phyloP scores from a whole-genome alignment of 2,113 vertebrate genomes.

The Mesocricetus auratus region DNA sequence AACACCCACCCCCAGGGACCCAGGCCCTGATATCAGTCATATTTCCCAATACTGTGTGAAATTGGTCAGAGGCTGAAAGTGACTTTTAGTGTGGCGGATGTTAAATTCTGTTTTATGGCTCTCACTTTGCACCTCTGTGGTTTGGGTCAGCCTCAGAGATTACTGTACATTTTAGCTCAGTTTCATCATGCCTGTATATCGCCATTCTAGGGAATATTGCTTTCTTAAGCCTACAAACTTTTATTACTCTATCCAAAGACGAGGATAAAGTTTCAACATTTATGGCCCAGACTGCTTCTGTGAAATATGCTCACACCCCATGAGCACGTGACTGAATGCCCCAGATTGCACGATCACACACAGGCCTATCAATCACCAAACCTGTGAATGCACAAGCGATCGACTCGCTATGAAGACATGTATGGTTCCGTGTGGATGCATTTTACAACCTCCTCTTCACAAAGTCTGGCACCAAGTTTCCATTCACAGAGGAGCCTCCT shows the following conservation, averaged over 20 bases:
- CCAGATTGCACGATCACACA: neutral
- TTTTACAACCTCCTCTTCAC: slow-evolving; percentile 39
- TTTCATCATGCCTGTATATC: slow-evolving; percentile 80
- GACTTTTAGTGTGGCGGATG: slow-evolving; percentile 75
- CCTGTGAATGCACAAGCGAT: slow-evolving; percentile 45
- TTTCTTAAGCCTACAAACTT: slow-evolving; percentile 84
- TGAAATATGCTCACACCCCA: slow-evolving; percentile 56
- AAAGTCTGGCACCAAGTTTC: neutral
- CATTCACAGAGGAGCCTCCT: neutral
- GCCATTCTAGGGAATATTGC: slow-evolving; percentile 78
- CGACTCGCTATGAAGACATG: neutral
- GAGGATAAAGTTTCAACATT: slow-evolving; percentile 81
- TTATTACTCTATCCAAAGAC: slow-evolving; percentile 81
- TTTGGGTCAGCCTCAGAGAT: slow-evolving; percentile 78
- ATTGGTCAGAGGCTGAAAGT: slow-evolving; percentile 77
- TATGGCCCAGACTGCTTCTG: slow-evolving; percentile 67
- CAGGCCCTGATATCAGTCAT: slow-evolving; percentile 71
- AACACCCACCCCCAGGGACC: slow-evolving; percentile 54
- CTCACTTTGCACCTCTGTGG: slow-evolving; percentile 75
- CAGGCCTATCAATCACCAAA: slow-evolving; percentile 37
- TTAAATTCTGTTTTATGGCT: slow-evolving; percentile 78
- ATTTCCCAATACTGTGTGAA: slow-evolving; percentile 80
- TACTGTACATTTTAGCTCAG: slow-evolving; percentile 76
- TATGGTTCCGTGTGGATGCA: neutral
- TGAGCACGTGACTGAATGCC: neutral